phyloP scores from a whole-genome alignment of 2,888 invertebrate species.

The Gasteruption jaculator region DNA sequence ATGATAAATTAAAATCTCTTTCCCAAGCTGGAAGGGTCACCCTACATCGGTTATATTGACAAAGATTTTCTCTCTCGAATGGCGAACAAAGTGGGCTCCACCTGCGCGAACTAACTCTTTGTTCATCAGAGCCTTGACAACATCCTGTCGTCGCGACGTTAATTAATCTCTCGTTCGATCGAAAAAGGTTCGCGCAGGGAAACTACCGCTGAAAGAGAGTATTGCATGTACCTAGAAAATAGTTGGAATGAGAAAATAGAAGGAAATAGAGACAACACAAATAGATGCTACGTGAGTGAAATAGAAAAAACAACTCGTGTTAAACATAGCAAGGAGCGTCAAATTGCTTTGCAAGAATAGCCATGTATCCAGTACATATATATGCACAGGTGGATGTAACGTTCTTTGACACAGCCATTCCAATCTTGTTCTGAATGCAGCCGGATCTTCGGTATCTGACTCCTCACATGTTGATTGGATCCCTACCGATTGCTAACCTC shows the following conservation, averaged over 20 bases:
- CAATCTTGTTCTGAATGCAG: conserved; percentile 28
- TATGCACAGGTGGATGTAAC: not conserved
- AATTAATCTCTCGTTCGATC: conserved; percentile 25
- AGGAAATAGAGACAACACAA: too few species aligned
- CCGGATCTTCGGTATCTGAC: conserved; percentile 47
- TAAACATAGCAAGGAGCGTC: too few species aligned
- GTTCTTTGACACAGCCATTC: conserved; percentile 8
- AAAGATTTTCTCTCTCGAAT: too few species aligned
- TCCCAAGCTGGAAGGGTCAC: too few species aligned
- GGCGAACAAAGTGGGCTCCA: too few species aligned
- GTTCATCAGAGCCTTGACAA: conserved; percentile 25
- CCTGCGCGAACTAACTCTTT: not conserved
- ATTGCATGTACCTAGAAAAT: not conserved
- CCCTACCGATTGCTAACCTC: conserved; percentile 26
- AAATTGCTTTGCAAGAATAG: too few species aligned
- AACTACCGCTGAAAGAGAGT: conserved; percentile 18
- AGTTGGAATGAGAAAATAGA: too few species aligned
- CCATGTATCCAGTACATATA: not conserved
- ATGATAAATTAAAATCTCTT: too few species aligned
- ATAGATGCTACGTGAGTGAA: too few species aligned
- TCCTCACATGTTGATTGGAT: conserved; percentile 32
- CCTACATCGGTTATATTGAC: too few species aligned
- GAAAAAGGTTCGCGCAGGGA: conserved; percentile 15
- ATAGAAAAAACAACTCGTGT: too few species aligned
- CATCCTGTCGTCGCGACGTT: conserved; percentile 23